Base-by-base conservation (phyloP, 2,888 invertebrate species). In the Hoplodrina ambigua region DNA sequence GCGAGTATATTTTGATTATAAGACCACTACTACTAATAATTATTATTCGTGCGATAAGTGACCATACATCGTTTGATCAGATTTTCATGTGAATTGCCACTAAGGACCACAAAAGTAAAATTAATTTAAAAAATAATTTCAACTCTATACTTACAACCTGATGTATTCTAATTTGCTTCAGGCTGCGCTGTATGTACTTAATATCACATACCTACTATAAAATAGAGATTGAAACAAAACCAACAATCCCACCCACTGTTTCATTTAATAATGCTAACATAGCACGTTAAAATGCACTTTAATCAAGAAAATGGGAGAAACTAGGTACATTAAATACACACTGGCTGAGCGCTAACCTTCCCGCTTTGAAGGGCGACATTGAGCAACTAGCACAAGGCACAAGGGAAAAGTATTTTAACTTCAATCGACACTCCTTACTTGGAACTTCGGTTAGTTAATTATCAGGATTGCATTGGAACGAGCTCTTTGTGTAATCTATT, bases 341-440 rank as follows among this genome's bases (percentile, higher is more conserved):
- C 44, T 25, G 49, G 13, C 25, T 41, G 30, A 70, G 56, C 30
- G 25, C 20, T 68, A 50, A 63, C 70, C 77, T 76, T 66, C 65
- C 49, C 30, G 41, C n/a, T 69, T 61, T 10, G 53, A 70, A 80
- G 76, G 81, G 49, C 60, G 77, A 2, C 81, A 76, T 75, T 78
- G 81, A 66, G 25, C 44, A 80, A 53, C 44, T 80, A 33, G 70
- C 62, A 65, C 80, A 57, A 65, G 69, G 70, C 76, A 53, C 81
- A 30, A 57, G 81, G 77, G 81, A 70, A 53, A 10, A 33, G 52
- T 55, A 41, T 62, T 57, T 58, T 64, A 61, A 58, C 56, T 77
- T 62, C 57, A 33, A 80, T 62, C 58, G 41, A 15, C 33, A 13
- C 6, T 72, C 62, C 44, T 61, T 58, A 53, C 46, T 62, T 49